Base-by-base conservation (phyloP, 1,140 invertebrate species). In the Eulimnadia texana region DNA sequence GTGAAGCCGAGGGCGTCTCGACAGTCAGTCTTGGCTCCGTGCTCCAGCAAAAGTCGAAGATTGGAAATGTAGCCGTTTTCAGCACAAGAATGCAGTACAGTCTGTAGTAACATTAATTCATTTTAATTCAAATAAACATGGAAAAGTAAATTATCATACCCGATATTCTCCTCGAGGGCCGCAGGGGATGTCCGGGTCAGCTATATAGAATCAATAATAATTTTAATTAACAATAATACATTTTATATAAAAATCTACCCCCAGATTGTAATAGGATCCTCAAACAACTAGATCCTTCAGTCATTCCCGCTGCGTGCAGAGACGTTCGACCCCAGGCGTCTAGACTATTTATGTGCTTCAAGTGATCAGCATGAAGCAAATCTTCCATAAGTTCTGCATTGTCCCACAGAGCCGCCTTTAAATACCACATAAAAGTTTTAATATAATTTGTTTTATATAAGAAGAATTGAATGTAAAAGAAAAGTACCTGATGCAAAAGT, bases 361-460 rank as follows among this genome's bases (percentile, higher is more conserved):
- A 71, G 66, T 85, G 78, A 28, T 85, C 85, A 1, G 84, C 86
- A 58, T 82, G 77, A 2, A 95, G 67, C 29, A 95, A 73, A 73
- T 93, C 90, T 70, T 85, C 81, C 25, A 93, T 73, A 1, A 94
- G 76, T 68, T 93, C 90, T 11, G 84, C 81, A 71, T 93, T 93
- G 72, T 93, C 88, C 88, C 89, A 95, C 22, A 94, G 71, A 2
- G 90, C 88, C 19, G 89, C 89, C 81, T 90, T 28, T 28, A 61
- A 11, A 19, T 2, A 76, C 60, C 50, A 73, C 67, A 27, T 66
- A 67, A 69, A 68, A 64, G 42, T 29, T 33, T 29, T 29, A 61
- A 33, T 61, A 23, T 2, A 58, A 66, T 59, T 58, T 13, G 2
- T 53, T 13, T 49, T 27, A 59, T 16, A 19, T 58, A 22, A 61